Base-by-base conservation (phyloP, 1,140 invertebrate species). In the Teleogryllus occipitalis region DNA sequence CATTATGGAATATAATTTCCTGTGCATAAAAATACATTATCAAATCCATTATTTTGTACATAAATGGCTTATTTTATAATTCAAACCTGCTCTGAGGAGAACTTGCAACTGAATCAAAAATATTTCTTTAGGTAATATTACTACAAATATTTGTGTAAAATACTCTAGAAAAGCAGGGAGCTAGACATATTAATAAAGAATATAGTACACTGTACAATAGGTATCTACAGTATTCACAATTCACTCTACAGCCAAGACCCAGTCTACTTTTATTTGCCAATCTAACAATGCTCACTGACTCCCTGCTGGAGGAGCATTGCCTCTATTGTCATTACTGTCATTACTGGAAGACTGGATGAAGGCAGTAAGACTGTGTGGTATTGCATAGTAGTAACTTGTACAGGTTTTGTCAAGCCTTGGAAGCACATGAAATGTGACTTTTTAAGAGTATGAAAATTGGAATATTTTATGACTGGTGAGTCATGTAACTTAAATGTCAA, bases 21-120 rank as follows among this genome's bases (percentile, higher is more conserved):
- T 65, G 54, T 65, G 54, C 54, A 65, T 65, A 65, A 65, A 65
- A 65, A 65, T 65, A 65, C 54, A 65, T 65, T 65, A 65, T 65
- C 54, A 65, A 65, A 65, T 65, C 18, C 54, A 10, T 14, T 65
- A 65, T 14, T 65, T 65, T 65, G 54, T 65, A 65, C 54, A 7
- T 65, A 18, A 65, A 65, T 65, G 54, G 54, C 54, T 65, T 65
- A 18, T 18, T 65, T 18, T 65, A 65, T 65, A 14, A 65, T 65
- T 14, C 7, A 65, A 65, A 14, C 18, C 18, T 10, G 10, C 54
- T 54, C 15, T 14, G 10, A 14, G 54, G 54, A 65, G 54, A 65
- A 65, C 18, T 65, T 14, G 54, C 54, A 65, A 65, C 54, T 18
- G 2, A 65, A 18, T 14, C 18, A 65, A 65, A 65, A 65, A 65